Evolutionary conservation across 2,888 invertebrate species (phyloP).

Genomic region (Rhorus exstirpatorius): DNA sequence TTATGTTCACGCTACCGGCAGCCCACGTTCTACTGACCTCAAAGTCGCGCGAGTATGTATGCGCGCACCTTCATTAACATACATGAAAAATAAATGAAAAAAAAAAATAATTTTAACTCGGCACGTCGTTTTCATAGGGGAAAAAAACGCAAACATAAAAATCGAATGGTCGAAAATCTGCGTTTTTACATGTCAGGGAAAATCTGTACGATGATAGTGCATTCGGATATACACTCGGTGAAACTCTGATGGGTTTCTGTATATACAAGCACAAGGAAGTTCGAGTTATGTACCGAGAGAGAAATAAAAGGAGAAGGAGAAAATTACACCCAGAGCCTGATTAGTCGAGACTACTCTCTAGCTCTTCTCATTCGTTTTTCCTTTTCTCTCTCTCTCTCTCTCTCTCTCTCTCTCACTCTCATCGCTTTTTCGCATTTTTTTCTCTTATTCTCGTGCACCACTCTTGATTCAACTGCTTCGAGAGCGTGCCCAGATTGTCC

Average conservation of each 20-base stretch:
- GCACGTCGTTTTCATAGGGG: slow-evolving; percentile 9
- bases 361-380: slow-evolving; percentile 37
- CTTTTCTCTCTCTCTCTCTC: not conserved
- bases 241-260: slow-evolving; percentile 39
- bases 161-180: not conserved
- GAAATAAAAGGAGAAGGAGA: slow-evolving; percentile 40
- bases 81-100: not conserved
- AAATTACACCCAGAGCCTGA: slow-evolving; percentile 63
- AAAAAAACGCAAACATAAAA: not conserved
- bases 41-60: slow-evolving; percentile 57
- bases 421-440: slow-evolving; percentile 33
- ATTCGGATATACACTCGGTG: not conserved
- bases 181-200: slow-evolving; percentile 7
- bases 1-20: slow-evolving; percentile 69
- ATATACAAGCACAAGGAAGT: slow-evolving; percentile 33
- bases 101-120: not conserved
- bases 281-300: slow-evolving; percentile 1
- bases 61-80: slow-evolving; percentile 16
- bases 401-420: slow-evolving; percentile 14
- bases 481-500: slow-evolving; percentile 63
- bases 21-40: slow-evolving; percentile 73
- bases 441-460: slow-evolving; percentile 29
- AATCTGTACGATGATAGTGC: slow-evolving; percentile 7
- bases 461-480: slow-evolving; percentile 64
- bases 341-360: slow-evolving; percentile 59